Percentiles rank a stretch among this genome's conserved stretches.
These are phyloP conservation scores for Microcebus lehilahytsara DNA, from an alignment of 2,113 vertebrate species.

Conservation along the genomic window DNA sequence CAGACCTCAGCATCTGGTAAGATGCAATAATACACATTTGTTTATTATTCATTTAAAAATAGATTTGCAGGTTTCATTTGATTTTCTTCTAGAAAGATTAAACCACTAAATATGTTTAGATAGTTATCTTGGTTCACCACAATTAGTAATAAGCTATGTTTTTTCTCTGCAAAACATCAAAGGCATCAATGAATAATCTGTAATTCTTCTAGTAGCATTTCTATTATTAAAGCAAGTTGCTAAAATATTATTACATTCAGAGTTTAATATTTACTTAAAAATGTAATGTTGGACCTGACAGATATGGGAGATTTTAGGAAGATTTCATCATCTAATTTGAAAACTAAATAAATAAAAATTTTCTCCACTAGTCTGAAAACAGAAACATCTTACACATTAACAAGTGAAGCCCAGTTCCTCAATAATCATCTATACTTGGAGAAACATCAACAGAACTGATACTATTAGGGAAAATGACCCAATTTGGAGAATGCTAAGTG, in stretches of 20 bases:
- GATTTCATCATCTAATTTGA: neutral
- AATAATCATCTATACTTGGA: conserved; percentile 45
- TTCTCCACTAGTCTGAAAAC: conserved; percentile 20
- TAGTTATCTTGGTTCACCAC: neutral
- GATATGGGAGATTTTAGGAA: neutral
- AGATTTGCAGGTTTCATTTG: neutral
- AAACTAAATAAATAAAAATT: conserved; percentile 36
- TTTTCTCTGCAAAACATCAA: neutral
- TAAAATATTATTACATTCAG: neutral
- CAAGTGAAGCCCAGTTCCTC: neutral
- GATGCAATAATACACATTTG: neutral
- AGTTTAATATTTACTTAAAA: conserved; percentile 3
- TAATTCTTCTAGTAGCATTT: neutral
- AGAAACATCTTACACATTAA: conserved; percentile 40
- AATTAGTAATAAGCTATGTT: neutral
- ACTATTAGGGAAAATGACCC: conserved; percentile 61
- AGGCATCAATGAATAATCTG: neutral
- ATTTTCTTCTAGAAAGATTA: conserved; percentile 35
- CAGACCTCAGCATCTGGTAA: conserved; percentile 21
- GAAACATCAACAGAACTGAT: conserved; percentile 61
- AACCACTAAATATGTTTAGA: neutral
- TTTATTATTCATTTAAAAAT: conserved; percentile 41
- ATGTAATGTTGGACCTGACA: neutral
- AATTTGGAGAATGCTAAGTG: conserved; percentile 57
- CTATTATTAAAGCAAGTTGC: neutral